Evolutionary conservation across 2,797 vertebrate species (phyloP), one percentile per base, ranked within the genome.

Genomic region (Oreortyx pictus): DNA sequence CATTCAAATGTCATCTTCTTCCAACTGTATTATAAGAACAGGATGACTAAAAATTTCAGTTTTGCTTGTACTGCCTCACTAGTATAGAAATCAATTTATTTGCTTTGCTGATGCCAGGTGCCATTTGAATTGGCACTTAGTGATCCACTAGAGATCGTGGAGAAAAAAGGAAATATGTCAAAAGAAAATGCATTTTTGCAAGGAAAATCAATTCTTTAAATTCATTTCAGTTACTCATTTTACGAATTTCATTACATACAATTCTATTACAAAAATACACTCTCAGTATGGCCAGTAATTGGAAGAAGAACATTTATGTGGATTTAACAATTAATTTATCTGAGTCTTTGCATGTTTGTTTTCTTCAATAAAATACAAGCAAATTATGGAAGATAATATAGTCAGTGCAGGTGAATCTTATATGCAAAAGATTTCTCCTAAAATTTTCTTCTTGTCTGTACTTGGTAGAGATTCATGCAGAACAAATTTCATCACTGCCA

Each of bases 271-370:
- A 88, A 94, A 95, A 97, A 92, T 75, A 46, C 12, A 65, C 73
- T 95, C 77, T 91, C 50, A 41, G 29, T 82, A 56, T 68, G 90
- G 86, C 57, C 77, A 88, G 33, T 96, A 94, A 94, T 81, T 95
- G 70, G 71, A 94, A 96, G 94, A 94, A 95, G 92, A 84, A 97
- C 92, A 39, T 89, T 95, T 39, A 78, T 1, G 52, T 85, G 49
- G 65, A 52, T 93, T 93, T 87, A 93, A 93, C 91, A 91, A 93
- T 91, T 95, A 37, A 94, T 96, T 96, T 93, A 31, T 65, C 84
- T 64, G 35, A 72, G 44, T 52, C 86, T 70, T 94, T 88, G 94
- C 83, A 76, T 90, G 43, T 90, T 94, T 95, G 23, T 95, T 95
- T 94, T 92, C 85, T 92, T 92, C 80, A 85, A 35, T 92, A 77